Conservation (phyloP, 2,888 invertebrate species). For the Halictus ligatus region DNA sequence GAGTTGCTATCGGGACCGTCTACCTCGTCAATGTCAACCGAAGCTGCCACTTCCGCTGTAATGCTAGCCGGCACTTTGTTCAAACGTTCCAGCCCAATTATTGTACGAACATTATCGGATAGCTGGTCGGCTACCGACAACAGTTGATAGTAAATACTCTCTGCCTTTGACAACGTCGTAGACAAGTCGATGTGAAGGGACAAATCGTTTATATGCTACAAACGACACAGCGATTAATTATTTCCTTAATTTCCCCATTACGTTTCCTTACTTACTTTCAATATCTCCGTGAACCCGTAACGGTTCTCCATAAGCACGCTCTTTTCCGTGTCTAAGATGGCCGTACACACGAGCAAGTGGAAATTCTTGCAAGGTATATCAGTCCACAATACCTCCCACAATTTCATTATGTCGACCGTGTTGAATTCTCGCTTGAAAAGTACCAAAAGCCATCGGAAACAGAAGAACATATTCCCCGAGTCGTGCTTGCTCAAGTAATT, state of each 20-base stretch:
- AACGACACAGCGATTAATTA: conserved; percentile 42
- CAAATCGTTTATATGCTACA: conserved; percentile 97
- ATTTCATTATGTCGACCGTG: conserved; percentile 92
- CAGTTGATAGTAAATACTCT: conserved; percentile 96
- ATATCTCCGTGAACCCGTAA: conserved; percentile 97
- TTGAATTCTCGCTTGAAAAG: conserved; percentile 98
- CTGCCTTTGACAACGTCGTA: conserved; percentile 93
- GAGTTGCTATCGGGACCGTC: conserved; percentile 82
- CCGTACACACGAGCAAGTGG: conserved; percentile 96
- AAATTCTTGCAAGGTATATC: conserved; percentile 97
- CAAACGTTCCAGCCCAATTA: conserved; percentile 88
- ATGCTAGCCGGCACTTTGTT: conserved; percentile 71
- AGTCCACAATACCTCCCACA: conserved; percentile 99
- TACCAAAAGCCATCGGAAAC: conserved; percentile 98
- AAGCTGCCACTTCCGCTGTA: conserved; percentile 51
- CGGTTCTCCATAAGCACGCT: conserved; percentile 94
- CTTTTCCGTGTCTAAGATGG: conserved; percentile 96
- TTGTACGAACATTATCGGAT: conserved; percentile 89
- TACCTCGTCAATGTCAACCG: conserved; percentile 76
- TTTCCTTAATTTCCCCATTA: conserved; percentile 11
- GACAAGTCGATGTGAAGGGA: conserved; percentile 94
- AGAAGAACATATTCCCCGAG: conserved; percentile 98
- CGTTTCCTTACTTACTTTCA: conserved; percentile 88
- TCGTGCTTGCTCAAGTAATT: conserved; percentile 94
- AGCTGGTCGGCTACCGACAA: conserved; percentile 88